Conservation (phyloP, 2,113 vertebrate species). For the Butastur rufipennis region DNA sequence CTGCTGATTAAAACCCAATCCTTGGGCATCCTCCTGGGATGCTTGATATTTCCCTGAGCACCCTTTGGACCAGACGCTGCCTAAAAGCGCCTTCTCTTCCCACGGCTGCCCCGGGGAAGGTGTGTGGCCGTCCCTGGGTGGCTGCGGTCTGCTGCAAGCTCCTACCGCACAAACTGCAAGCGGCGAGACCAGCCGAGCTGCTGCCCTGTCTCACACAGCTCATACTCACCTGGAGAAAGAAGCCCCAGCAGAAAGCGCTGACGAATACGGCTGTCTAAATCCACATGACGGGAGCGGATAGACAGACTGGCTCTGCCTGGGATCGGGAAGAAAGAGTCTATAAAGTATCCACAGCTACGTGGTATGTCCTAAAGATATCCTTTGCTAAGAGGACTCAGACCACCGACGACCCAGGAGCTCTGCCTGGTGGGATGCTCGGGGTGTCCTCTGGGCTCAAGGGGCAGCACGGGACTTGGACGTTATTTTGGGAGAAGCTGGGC, state of each 20-base stretch:
- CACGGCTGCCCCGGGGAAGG: neutral
- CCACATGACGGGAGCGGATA: conserved; percentile 97
- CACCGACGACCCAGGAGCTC: neutral
- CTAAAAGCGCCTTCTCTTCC: neutral
- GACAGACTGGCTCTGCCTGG: conserved; percentile 97
- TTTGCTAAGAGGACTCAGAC: neutral
- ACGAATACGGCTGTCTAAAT: conserved; percentile 94
- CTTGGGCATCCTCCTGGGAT: neutral
- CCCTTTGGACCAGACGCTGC: neutral
- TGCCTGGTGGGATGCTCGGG: neutral
- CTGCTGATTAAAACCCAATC: neutral
- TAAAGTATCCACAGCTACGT: conserved; percentile 58
- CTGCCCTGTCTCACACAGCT: conserved; percentile 59
- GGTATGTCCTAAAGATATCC: conserved; percentile 24
- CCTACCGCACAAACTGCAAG: conserved; percentile 68
- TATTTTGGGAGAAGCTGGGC: neutral
- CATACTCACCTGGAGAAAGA: conserved; percentile 96
- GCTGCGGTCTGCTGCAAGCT: conserved; percentile 58
- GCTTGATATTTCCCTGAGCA: neutral
- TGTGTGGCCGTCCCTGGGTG: neutral
- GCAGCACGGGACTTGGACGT: neutral
- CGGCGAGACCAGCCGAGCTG: conserved; percentile 58
- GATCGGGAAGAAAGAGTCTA: conserved; percentile 80
- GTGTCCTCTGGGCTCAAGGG: neutral
- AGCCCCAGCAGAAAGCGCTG: conserved; percentile 87